These are phyloP conservation scores for Xestia rhomboidea DNA, from an alignment of 2,888 invertebrate genomes.

Conservation along the genomic window DNA sequence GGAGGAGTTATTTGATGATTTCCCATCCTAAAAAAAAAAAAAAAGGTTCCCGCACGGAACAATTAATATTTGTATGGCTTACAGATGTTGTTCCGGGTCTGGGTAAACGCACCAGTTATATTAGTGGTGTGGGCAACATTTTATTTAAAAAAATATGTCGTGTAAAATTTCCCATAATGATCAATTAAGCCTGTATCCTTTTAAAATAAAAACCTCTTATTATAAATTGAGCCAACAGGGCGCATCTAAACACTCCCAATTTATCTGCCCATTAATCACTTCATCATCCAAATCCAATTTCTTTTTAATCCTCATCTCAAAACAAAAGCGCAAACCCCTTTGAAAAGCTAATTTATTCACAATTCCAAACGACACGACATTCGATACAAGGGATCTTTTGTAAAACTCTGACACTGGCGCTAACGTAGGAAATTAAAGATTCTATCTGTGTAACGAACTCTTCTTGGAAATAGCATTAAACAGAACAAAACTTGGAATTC, in stretches of 20 bases:
- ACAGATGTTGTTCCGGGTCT: too few species aligned
- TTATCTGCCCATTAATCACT: constrained; percentile 42
- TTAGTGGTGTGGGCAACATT: too few species aligned
- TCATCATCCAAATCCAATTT: constrained; percentile 49
- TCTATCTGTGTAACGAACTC: constrained; percentile 85
- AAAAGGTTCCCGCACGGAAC: too few species aligned
- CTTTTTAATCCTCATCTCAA: constrained; percentile 43
- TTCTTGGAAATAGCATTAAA: constrained; percentile 77
- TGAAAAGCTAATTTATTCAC: constrained; percentile 73
- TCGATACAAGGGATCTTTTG: constrained; percentile 73
- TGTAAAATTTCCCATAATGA: not conserved
- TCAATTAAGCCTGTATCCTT: not conserved
- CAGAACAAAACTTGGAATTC: constrained; percentile 73
- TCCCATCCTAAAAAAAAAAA: too few species aligned
- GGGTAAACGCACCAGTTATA: too few species aligned
- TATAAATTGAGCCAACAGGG: too few species aligned
- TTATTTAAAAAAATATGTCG: not conserved
- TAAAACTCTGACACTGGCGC: constrained; percentile 77
- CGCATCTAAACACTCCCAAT: constrained; percentile 3
- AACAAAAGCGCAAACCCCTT: constrained; percentile 70
- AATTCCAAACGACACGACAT: constrained; percentile 69
- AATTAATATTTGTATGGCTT: too few species aligned
- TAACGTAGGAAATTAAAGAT: constrained; percentile 87
- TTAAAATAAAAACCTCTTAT: not conserved
- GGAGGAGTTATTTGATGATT: too few species aligned